Conservation (phyloP, 2,113 vertebrate genomes). For the Oncorhynchus tshawytscha region DNA sequence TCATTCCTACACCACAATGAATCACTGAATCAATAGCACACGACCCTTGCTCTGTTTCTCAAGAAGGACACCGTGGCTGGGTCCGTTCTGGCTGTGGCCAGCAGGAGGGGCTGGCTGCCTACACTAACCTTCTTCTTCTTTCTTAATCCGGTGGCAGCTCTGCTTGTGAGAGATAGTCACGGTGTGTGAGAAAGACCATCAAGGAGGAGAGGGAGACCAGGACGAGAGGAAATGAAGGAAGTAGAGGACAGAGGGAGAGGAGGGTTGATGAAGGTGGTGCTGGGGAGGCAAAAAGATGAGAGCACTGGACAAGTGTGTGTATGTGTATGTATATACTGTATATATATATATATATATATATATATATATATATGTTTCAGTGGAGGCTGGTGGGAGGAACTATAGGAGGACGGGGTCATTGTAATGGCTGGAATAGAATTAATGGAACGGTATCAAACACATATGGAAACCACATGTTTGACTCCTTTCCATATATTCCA, state of each 20-base stretch:
- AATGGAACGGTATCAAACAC: too few species aligned
- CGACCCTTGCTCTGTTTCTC: constrained; percentile 57
- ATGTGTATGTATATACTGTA: too few species aligned
- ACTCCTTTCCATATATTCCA: too few species aligned
- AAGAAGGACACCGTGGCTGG: constrained; percentile 49
- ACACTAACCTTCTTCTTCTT: constrained; percentile 20
- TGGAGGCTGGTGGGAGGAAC: too few species aligned
- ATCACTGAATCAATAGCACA: constrained; percentile 17
- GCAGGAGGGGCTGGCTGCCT: constrained; percentile 64
- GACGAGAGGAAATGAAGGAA: constrained; percentile 35
- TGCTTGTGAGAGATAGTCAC: constrained; percentile 76
- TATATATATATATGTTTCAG: too few species aligned
- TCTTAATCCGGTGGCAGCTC: constrained; percentile 66
- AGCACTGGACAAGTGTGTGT: not conserved
- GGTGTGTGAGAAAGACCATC: constrained; percentile 71
- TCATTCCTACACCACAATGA: not conserved
- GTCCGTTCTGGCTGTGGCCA: constrained; percentile 39
- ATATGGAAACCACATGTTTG: too few species aligned
- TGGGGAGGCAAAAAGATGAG: constrained; percentile 1
- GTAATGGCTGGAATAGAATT: too few species aligned
- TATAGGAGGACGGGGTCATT: too few species aligned
- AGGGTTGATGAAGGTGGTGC: not conserved
- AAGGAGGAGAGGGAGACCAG: constrained; percentile 61
- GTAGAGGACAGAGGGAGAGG: constrained; percentile 32
- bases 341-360: too few species aligned